phyloP scores from a whole-genome alignment of 1,140 invertebrate genomes.

The Penaeus japonicus region DNA sequence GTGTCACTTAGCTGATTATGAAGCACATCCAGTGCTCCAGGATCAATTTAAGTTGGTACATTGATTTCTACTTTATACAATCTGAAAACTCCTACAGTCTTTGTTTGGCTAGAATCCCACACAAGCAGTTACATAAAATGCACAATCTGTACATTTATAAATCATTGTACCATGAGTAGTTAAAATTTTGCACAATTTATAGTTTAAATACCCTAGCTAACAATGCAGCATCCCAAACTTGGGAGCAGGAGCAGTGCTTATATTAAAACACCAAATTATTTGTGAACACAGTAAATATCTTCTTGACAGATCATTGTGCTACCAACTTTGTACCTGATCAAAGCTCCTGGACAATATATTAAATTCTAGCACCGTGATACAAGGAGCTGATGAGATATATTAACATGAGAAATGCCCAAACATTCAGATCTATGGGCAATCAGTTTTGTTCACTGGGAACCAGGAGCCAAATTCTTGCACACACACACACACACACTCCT shows the following conservation, averaged over 20 bases:
- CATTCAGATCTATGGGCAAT: conserved; percentile 47
- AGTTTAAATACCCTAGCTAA: conserved; percentile 43
- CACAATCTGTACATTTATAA: conserved; percentile 46
- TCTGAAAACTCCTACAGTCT: conserved; percentile 19
- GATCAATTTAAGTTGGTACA: conserved; percentile 32
- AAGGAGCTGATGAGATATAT: conserved; percentile 28
- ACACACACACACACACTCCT: conserved; percentile 39
- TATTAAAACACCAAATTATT: conserved; percentile 30
- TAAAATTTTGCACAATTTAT: conserved; percentile 49
- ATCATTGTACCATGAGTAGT: conserved; percentile 36
- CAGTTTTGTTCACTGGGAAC: conserved; percentile 44
- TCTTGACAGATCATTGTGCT: conserved; percentile 52
- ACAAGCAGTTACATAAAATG: conserved; percentile 45
- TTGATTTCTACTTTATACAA: background rate
- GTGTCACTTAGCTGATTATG: background rate
- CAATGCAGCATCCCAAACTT: conserved; percentile 26
- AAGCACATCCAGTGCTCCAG: conserved; percentile 22
- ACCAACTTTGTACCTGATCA: conserved; percentile 54
- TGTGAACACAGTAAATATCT: conserved; percentile 16
- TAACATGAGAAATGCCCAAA: conserved; percentile 39
- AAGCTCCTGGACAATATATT: conserved; percentile 41
- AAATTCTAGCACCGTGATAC: conserved; percentile 48
- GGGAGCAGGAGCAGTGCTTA: conserved; percentile 40
- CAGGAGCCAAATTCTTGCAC: conserved; percentile 41
- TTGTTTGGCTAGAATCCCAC: conserved; percentile 44